Base-by-base conservation (phyloP, 92 coral and sea anemone species). In the Siderastrea radians region DNA sequence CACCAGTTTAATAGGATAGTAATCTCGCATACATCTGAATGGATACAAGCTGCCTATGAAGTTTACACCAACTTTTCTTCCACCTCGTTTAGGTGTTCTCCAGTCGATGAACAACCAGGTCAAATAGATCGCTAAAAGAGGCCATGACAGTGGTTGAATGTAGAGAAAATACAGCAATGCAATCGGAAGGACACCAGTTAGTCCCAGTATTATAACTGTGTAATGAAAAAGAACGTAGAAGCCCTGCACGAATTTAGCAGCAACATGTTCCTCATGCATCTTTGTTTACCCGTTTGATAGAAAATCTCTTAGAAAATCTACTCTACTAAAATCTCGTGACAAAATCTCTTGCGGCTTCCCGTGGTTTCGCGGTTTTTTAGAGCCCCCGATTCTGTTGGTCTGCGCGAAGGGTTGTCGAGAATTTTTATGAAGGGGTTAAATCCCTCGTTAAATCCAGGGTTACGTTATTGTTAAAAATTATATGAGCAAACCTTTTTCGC, bases 1-100 rank as follows among this genome's bases (percentile, higher is more conserved):
- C 44, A 81, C 84, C 9, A 90, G 90, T 69, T 80, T 53, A 70
- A 90, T 86, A 0, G 93, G 93, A 58, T 77, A 90, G 53, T 90
- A 90, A 74, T 90, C 93, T n/a, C 91, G 77, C 19, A 74, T 51
- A 47, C 83, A 80, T 67, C 85, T 80, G 68, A 88, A 86, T 8
- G 47, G 61, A 67, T 16, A 68, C 17, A 43, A 46, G 51, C 6
- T 15, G 12, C 85, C 65, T 3, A 38, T 8, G n/a, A 51, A 66
- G 47, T 54, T 51, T 5, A 67, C 44, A 14, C 62, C 83, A 4
- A 52, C 54, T 52, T 82, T 65, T 61, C 93, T 81, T 71, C 93
- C 93, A 7, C 93, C 93, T 7, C 58, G 90, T 10, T 82, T 66
- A 48, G 86, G 75, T 45, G 82, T 90, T 13, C 75, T 77, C 73